phyloP scores from a whole-genome alignment of 2,797 vertebrate genomes.

The Alectoris magna region DNA sequence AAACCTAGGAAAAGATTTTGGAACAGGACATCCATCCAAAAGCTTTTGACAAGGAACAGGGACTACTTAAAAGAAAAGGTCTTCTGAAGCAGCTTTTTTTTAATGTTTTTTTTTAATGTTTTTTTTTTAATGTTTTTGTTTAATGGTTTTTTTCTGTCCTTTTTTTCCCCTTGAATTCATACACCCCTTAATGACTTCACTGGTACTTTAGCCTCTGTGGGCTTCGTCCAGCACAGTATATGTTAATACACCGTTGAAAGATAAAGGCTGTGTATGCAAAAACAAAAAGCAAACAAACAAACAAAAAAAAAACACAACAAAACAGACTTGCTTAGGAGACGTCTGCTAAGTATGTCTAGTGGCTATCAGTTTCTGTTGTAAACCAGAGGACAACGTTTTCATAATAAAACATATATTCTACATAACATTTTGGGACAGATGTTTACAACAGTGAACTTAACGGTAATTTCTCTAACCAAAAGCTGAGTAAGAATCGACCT shows the following conservation, averaged over 20 bases:
- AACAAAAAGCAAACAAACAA: not conserved
- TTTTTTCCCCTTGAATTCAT: slow-evolving; percentile 33
- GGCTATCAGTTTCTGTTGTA: not conserved
- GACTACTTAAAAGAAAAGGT: slow-evolving; percentile 62
- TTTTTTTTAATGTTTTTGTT: not conserved
- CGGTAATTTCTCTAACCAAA: not conserved
- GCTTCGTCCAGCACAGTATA: slow-evolving; percentile 45
- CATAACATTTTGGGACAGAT: not conserved
- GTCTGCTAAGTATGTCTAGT: not conserved
- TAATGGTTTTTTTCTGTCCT: not conserved
- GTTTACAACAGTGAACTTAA: not conserved
- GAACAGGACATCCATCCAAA: slow-evolving; percentile 38
- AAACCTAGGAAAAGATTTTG: slow-evolving; percentile 47
- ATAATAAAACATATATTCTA: not conserved
- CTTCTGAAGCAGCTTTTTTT: slow-evolving; percentile 52
- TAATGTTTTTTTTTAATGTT: not conserved
- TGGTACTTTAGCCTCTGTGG: slow-evolving; percentile 48
- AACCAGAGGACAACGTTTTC: not conserved
- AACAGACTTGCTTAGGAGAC: not conserved
- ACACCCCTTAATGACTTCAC: slow-evolving; percentile 30
- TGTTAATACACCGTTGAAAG: not conserved
- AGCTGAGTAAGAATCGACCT: not conserved
- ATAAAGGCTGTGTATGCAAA: not conserved
- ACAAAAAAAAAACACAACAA: not conserved
- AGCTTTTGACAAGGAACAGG: slow-evolving; percentile 61